Percentiles rank a stretch among this genome's conserved stretches.
These are phyloP conservation scores for Cotesia typhae DNA, from an alignment of 1,140 invertebrate genomes.

Conservation along the genomic window DNA sequence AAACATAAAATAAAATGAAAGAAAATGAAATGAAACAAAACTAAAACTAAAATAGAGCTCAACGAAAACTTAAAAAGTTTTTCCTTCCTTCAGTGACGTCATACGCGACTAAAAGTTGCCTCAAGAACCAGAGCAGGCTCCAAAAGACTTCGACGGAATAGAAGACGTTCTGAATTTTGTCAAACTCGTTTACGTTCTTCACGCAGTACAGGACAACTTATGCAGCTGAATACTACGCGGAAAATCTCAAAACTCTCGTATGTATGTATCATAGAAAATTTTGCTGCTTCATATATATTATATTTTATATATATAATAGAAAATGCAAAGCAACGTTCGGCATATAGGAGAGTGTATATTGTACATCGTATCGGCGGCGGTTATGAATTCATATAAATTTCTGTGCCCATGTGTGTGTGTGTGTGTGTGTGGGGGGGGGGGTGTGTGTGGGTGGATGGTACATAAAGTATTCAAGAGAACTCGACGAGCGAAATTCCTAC, in stretches of 20 bases:
- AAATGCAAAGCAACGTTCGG: neutral
- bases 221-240: conserved; percentile 24
- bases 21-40: neutral
- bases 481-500: conserved; percentile 33
- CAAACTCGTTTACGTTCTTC: conserved; percentile 14
- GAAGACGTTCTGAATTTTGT: conserved; percentile 35
- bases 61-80: conserved; percentile 16
- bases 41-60: too few species aligned
- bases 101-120: conserved; percentile 26
- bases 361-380: neutral
- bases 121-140: neutral
- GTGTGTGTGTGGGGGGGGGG: too few species aligned
- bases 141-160: neutral
- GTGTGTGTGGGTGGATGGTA: neutral
- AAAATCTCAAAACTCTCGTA: conserved; percentile 6
- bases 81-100: conserved; percentile 19
- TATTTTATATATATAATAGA: neutral
- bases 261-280: too few species aligned
- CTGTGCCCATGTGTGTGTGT: neutral
- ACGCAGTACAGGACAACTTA: neutral
- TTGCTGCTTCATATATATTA: too few species aligned
- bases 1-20: conserved; percentile 3
- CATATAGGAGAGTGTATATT: too few species aligned
- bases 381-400: conserved; percentile 19
- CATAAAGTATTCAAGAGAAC: conserved; percentile 41